Base-by-base conservation (phyloP, 1,140 invertebrate species). In the Venustaconcha ellipsiformis region DNA sequence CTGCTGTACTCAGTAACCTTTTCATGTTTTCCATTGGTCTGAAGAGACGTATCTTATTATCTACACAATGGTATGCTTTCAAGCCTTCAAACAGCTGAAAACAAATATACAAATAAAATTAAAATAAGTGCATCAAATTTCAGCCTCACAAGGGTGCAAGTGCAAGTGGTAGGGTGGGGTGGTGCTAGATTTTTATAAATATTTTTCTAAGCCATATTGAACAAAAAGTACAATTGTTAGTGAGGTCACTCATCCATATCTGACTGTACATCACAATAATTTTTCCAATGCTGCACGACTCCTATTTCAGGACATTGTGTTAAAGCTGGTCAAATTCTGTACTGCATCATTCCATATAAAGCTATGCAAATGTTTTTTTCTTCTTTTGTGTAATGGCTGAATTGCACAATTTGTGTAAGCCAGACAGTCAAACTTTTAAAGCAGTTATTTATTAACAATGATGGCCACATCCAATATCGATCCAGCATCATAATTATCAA, bases 71-170 rank as follows among this genome's bases (percentile, higher is more conserved):
- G 88, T 96, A 99, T 0, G 97, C 97, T 91, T 99, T 99, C 93
- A 99, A 94, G 65, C 99, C 99, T 93, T 99, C 99, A 87, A 99
- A 99, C 72, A 99, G 91, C 96, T 99, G 90, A 74, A 88, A 87
- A 64, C 79, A 81, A 74, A 74, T 59, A 78, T 23, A 67, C 72
- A 37, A 62, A 66, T 37, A n/a, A 57, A 59, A 23, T 26, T n/a
- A 58, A n/a, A n/a, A 23, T 62, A 23, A 18, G 18, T 62, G 18
- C 18, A 18, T n/a, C 23, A 23, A 62, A 12, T n/a, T n/a, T 12
- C 8, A 62, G 8, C 8, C 8, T 18, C 15, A 8, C 18, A 18
- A 62, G 18, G 59, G 59, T 62, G 59, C 14, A 8, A 62, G 48
- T 18, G 30, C 11, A 11, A 26, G 18, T 18, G 26, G 23, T 37